These are phyloP conservation scores for Australoheros facetus DNA, from an alignment of 2,797 vertebrate species.

Conservation along the genomic window DNA sequence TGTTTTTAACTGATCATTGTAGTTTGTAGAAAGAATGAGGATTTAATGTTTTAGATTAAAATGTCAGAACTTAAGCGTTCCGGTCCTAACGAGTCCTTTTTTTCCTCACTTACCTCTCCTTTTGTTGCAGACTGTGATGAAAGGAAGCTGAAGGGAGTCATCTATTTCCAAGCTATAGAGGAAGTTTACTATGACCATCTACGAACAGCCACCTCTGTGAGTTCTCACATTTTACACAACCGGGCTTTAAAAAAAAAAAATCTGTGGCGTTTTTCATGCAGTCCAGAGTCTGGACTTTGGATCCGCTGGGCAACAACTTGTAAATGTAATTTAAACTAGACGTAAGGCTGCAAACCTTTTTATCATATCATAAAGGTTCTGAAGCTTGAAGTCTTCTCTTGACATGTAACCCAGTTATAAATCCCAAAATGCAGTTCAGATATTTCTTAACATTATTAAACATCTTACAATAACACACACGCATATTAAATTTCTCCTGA, in stretches of 20 bases:
- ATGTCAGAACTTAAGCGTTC: too few relatives aligned
- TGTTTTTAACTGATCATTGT: neutral
- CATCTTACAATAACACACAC: neutral
- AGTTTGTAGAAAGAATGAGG: neutral
- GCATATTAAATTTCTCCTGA: neutral
- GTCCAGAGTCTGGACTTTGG: neutral
- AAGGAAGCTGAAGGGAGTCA: constrained; percentile 90
- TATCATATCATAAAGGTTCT: neutral
- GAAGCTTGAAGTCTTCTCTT: neutral
- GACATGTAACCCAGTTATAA: neutral
- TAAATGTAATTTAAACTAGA: neutral
- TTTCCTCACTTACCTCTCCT: neutral
- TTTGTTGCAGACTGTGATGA: constrained; percentile 85
- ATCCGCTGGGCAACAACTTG: neutral
- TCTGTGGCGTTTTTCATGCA: neutral
- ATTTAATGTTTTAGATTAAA: too few relatives aligned
- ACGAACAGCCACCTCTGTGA: constrained; percentile 86
- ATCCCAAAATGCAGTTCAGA: neutral
- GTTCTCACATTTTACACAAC: constrained; percentile 21
- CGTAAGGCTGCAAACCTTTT: neutral
- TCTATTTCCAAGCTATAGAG: constrained; percentile 93
- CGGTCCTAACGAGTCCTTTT: neutral
- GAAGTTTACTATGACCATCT: constrained; percentile 92
- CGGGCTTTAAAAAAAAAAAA: neutral
- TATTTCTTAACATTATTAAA: neutral